Base-by-base conservation (phyloP, 2,888 invertebrate genomes). In the Eupithecia tripunctaria region DNA sequence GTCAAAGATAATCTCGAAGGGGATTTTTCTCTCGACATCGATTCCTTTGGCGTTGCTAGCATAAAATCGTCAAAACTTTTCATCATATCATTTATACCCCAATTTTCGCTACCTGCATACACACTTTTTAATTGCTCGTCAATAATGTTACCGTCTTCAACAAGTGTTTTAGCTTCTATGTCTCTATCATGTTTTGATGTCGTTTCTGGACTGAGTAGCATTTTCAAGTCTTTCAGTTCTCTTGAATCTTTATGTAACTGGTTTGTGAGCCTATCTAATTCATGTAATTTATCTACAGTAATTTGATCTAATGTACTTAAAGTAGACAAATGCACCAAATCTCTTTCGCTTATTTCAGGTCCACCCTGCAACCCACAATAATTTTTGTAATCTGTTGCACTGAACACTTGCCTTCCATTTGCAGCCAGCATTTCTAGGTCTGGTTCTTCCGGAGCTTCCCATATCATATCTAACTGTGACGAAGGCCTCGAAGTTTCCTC, bases 381-480 rank as follows among this genome's bases (percentile, higher is more conserved):
- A 87, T 97, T 96, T 90, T 97, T 97, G 84, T 97, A 97, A 89
- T 97, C 97, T 76, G 96, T 95, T 7, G 97, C 95, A 87, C 97
- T 97, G 85, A 96, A 97, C 68, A 97, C 95, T 91, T 97, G 95
- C 82, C 96, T 95, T 56, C 95, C 94, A 74, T 94, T 92, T 66
- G 94, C 90, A 47, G 95, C 94, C 78, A 95, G 91, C 67, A 95
- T 92, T 81, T 93, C 92, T 82, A 91, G 95, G 77, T 96, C 96
- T 36, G 92, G 90, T 81, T 97, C 97, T 89, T 97, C 97, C 15
- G 97, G 96, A 81, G 97, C 97, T 88, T 97, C 97, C 96, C 97
- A 97, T 81, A 98, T 98, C 97, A 98, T 97, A 76, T 96, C 97
- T 79, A 98, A 91, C 81, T 97, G 97, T 67, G 97, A 97, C 76